Conservation (phyloP, 2,888 invertebrate species). For the Pammene fasciana region DNA sequence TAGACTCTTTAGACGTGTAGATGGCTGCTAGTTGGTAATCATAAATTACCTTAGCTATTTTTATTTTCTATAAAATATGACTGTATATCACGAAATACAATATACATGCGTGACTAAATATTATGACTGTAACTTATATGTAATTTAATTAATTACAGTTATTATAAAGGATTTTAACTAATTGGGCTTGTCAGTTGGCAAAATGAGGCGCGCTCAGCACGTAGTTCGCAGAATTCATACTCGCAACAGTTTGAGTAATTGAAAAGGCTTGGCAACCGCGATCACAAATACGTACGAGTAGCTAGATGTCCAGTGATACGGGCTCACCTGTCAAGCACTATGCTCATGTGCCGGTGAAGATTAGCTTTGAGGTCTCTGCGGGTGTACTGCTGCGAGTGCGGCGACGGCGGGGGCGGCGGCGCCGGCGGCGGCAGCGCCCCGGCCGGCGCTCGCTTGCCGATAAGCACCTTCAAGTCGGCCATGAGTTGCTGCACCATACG, state of each 20-base stretch:
- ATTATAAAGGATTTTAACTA: slow-evolving; percentile 28
- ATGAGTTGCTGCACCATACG: slow-evolving; percentile 81
- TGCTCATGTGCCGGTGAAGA: slow-evolving; percentile 81
- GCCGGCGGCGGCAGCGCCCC: slow-evolving; percentile 61
- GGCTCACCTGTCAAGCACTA: slow-evolving; percentile 81
- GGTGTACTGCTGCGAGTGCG: slow-evolving; percentile 68
- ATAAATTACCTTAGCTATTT: slow-evolving; percentile 17
- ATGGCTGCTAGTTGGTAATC: slow-evolving; percentile 7
- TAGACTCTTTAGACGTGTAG: neutral
- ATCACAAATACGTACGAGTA: neutral
- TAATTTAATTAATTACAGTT: slow-evolving; percentile 34
- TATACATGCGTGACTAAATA: slow-evolving; percentile 33
- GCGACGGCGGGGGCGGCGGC: slow-evolving; percentile 55
- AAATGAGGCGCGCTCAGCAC: slow-evolving; percentile 22
- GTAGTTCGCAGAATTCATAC: slow-evolving; percentile 17
- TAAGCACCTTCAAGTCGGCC: slow-evolving; percentile 81
- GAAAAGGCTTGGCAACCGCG: slow-evolving; percentile 11
- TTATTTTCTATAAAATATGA: neutral
- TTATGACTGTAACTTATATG: slow-evolving; percentile 13
- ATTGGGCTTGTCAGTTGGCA: slow-evolving; percentile 23
- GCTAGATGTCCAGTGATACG: slow-evolving; percentile 15
- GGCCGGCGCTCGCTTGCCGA: slow-evolving; percentile 77
- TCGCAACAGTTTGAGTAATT: slow-evolving; percentile 16
- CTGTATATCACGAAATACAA: slow-evolving; percentile 8
- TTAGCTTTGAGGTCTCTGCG: slow-evolving; percentile 79